phyloP scores from a whole-genome alignment of 2,888 invertebrate genomes.

The Barypeithes pellucidus region DNA sequence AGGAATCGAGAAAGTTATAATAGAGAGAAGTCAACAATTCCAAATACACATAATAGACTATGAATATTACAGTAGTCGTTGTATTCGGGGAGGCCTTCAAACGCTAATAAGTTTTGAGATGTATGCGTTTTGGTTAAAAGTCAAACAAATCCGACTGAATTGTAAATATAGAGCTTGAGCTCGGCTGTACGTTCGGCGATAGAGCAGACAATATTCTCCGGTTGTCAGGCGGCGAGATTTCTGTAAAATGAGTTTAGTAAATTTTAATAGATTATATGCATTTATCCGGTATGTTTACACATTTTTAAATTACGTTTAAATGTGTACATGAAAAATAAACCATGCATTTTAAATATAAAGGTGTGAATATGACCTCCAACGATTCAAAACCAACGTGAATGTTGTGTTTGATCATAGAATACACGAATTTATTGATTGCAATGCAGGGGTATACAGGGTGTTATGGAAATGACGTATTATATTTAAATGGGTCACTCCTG shows the following conservation, averaged over 20 bases:
- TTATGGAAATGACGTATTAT: no score
- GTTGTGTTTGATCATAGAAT: no score
- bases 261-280: not conserved
- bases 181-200: not conserved
- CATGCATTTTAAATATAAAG: no score
- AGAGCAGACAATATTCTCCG: conserved; percentile 10
- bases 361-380: no score
- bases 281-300: not conserved
- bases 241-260: not conserved
- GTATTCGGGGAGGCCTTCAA: conserved; percentile 19
- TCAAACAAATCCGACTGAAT: conserved; percentile 34
- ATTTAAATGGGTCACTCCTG: no score
- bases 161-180: conserved; percentile 28
- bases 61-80: conserved; percentile 24
- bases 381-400: no score
- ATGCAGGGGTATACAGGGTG: no score
- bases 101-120: conserved; percentile 25
- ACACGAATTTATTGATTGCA: no score
- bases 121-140: conserved; percentile 35
- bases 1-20: conserved; percentile 26
- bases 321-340: no score
- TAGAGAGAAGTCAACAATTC: conserved; percentile 27
- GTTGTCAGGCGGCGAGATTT: conserved; percentile 7
- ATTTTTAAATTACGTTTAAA: no score
- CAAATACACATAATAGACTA: conserved; percentile 17